Evolutionary conservation across 2,888 invertebrate species (phyloP), one percentile per base, ranked within the genome.

Genomic region (Ophion ventricosus): DNA sequence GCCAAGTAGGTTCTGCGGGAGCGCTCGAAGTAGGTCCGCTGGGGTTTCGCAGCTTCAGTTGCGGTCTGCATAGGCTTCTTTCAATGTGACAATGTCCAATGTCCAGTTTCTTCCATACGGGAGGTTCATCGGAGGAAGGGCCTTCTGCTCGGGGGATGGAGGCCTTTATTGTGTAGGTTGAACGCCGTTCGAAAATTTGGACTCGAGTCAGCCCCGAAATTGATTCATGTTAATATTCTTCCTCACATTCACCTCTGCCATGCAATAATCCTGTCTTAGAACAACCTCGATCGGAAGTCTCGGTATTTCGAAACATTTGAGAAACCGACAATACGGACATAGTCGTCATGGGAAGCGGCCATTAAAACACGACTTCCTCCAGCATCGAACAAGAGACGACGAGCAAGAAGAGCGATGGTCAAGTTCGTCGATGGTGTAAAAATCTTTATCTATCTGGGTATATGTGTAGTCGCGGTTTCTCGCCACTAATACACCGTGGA

Each of bases 291-390:
- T 69, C 43, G 40, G 26, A 43, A 67, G 23, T 40, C 56, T 56
- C 20, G 29, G 26, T 74, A 25, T 35, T 1, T 35, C 17, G 56
- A 76, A 7, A 5, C 66, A 25, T 17, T 35, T 56, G 40, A 61
- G 69, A 17, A 49, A 40, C 43, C 66, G 81, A 66, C n/a, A 59
- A 75, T 87, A 87, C 70, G 49, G 64, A 81, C 85, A 86, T 80
- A 87, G 73, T 88, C 88, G 90, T 90, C 91, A 90, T 90, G 90
- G 91, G 90, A 90, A 91, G 87, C 88, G 87, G 87, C 79, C 88
- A 86, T 89, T 88, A 88, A 85, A 87, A 87, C 84, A 69, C 86
- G 86, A 87, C 87, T 90, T 89, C 90, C 89, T 88, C 57, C 85
- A 81, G 89, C 74, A 64, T 29, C 73, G 54, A 69, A 63, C 79